Conservation (phyloP, 1,140 invertebrate species). For the Drosophila yakuba region DNA sequence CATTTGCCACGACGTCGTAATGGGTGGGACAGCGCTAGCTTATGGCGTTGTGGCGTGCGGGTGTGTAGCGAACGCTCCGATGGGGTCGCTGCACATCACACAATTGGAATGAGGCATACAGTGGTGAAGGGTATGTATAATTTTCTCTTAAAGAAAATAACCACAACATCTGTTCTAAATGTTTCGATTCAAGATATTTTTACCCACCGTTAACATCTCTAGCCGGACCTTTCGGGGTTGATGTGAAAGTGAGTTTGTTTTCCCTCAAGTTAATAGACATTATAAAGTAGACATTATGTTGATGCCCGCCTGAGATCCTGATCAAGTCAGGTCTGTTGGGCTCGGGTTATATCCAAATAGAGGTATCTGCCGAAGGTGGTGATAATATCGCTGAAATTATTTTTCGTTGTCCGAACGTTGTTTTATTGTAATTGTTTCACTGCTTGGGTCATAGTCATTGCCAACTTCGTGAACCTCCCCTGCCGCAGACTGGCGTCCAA, state of each 20-base stretch:
- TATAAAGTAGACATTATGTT: slow-evolving; percentile 83
- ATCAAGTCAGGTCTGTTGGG: slow-evolving; percentile 15
- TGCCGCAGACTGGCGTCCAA: slow-evolving; percentile 28
- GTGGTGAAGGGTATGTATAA: neutral
- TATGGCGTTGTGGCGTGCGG: slow-evolving; percentile 78
- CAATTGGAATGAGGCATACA: slow-evolving; percentile 44
- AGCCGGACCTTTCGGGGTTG: slow-evolving; percentile 6
- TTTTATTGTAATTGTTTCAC: slow-evolving; percentile 81
- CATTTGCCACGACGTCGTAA: slow-evolving; percentile 59
- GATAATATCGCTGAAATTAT: slow-evolving; percentile 82
- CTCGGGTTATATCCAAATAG: slow-evolving; percentile 68
- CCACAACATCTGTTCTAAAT: too few relatives aligned
- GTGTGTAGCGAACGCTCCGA: slow-evolving; percentile 51
- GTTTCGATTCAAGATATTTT: too few relatives aligned
- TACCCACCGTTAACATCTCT: slow-evolving; percentile 1
- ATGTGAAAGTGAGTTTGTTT: slow-evolving; percentile 80
- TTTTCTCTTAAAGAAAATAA: too few relatives aligned
- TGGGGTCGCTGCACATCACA: slow-evolving; percentile 43
- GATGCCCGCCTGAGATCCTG: slow-evolving; percentile 50
- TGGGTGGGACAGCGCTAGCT: slow-evolving; percentile 70
- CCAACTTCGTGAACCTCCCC: slow-evolving; percentile 48
- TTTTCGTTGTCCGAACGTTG: slow-evolving; percentile 71
- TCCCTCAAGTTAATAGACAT: slow-evolving; percentile 75
- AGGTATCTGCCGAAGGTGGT: slow-evolving; percentile 71
- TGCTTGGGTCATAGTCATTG: slow-evolving; percentile 46